Percentiles rank a stretch among this genome's conserved stretches.
These are phyloP conservation scores for Ischnus inquisitorius DNA, from an alignment of 2,888 invertebrate genomes.

Conservation along the genomic window DNA sequence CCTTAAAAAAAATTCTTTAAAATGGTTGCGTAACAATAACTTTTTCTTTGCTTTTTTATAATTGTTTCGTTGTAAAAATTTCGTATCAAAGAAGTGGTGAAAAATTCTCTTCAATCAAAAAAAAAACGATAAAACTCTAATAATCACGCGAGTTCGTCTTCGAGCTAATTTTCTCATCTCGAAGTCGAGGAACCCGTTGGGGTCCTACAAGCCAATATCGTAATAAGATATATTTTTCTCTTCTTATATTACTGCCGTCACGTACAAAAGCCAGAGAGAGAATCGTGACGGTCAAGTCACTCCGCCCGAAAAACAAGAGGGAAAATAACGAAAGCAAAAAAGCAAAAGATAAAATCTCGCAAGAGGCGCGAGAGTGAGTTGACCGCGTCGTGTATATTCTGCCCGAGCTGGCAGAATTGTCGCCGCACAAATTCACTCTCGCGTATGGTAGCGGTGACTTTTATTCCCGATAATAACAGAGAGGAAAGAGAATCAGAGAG, in stretches of 20 bases:
- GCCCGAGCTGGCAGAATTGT: conserved; percentile 77
- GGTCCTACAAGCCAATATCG: neutral
- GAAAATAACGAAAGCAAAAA: neutral
- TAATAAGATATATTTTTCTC: conserved; percentile 43
- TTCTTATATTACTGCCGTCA: conserved; percentile 39
- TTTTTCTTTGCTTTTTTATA: conserved; percentile 16
- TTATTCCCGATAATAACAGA: conserved; percentile 85
- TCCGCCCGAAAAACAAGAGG: conserved; percentile 8
- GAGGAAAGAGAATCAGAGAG: conserved; percentile 71
- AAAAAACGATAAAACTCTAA: neutral
- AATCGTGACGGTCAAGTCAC: conserved; percentile 30
- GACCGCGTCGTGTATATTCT: conserved; percentile 34
- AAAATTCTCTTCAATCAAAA: neutral
- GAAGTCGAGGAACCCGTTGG: conserved; percentile 22
- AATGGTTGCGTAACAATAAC: conserved; percentile 21
- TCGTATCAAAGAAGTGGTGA: neutral
- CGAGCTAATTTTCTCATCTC: conserved; percentile 29
- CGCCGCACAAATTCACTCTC: conserved; percentile 80
- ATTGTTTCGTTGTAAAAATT: neutral
- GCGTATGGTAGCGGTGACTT: conserved; percentile 84
- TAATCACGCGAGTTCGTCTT: neutral
- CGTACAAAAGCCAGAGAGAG: conserved; percentile 47
- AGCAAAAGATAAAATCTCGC: conserved; percentile 18
- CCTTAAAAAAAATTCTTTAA: conserved; percentile 59
- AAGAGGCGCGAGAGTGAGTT: conserved; percentile 18